A percentile compares a stretch with the other conserved stretches of the same genome.
These are phyloP conservation scores for Aphodius sticticus DNA, from an alignment of 2,888 invertebrate genomes.

Conservation along the genomic window DNA sequence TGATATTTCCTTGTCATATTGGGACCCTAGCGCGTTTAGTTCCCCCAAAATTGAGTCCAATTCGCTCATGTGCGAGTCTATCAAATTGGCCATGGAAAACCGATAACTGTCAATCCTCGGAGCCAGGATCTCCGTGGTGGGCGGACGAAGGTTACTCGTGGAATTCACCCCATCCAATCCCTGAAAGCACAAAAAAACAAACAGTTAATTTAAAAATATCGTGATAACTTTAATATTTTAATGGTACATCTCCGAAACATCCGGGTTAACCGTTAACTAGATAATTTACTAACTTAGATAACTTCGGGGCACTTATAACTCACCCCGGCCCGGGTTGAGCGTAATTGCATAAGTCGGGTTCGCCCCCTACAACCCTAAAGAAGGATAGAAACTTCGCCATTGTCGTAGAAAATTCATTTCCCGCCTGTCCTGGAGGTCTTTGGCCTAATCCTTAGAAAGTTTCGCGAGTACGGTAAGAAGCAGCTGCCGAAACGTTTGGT, in stretches of 20 bases:
- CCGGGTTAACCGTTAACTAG: not conserved
- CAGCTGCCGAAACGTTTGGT: not conserved
- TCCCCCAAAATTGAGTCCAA: constrained; percentile 96
- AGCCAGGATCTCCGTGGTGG: constrained; percentile 76
- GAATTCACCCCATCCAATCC: constrained; percentile 72
- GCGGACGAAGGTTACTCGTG: constrained; percentile 67
- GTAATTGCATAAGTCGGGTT: not conserved
- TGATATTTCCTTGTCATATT: constrained; percentile 67
- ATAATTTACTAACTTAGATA: constrained; percentile 4
- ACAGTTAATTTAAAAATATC: not conserved
- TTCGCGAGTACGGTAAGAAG: not conserved
- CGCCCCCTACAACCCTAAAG: not conserved
- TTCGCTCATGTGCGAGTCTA: constrained; percentile 96
- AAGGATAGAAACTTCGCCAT: not conserved
- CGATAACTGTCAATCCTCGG: constrained; percentile 89
- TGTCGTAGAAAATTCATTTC: constrained; percentile 4
- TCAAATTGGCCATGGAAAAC: constrained; percentile 95
- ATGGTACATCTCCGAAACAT: not conserved
- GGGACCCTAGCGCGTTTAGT: constrained; percentile 87
- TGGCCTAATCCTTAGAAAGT: not conserved
- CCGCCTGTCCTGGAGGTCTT: not conserved
- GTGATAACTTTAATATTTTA: not conserved
- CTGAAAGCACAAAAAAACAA: constrained; percentile 63
- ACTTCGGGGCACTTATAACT: not conserved
- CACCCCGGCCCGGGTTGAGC: not conserved